A percentile compares a stretch with the other conserved stretches of the same genome.
phyloP scores from a whole-genome alignment of 1,140 invertebrate genomes.

The Hylaeus anthracinus region DNA sequence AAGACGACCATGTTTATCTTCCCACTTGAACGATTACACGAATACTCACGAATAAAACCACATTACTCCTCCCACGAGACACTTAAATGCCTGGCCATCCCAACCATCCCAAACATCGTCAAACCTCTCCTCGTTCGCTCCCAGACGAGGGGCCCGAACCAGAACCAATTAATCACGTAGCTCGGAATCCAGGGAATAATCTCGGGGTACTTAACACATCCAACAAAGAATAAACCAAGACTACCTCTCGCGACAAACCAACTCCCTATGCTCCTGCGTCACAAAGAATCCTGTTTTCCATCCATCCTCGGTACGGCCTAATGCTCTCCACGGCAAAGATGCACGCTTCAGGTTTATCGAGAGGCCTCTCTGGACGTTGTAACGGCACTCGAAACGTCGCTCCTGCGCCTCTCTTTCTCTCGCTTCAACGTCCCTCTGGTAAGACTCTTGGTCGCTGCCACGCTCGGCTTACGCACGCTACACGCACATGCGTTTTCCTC shows the following conservation, averaged over 20 bases:
- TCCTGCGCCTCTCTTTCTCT: slow-evolving; percentile 16
- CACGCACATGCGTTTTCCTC: background rate
- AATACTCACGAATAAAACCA: background rate
- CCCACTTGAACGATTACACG: background rate
- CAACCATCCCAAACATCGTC: background rate
- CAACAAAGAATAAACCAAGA: background rate
- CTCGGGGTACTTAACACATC: slow-evolving; percentile 13
- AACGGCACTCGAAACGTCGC: slow-evolving; percentile 50
- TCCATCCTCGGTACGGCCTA: slow-evolving; percentile 16
- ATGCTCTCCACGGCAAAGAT: slow-evolving; percentile 12
- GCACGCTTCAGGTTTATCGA: slow-evolving; percentile 43
- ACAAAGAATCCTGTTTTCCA: slow-evolving; percentile 36
- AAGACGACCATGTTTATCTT: background rate
- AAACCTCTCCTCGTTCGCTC: background rate
- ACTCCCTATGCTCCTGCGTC: slow-evolving; percentile 5
- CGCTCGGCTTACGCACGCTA: slow-evolving; percentile 19
- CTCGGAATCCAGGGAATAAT: background rate
- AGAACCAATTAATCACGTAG: slow-evolving; percentile 21
- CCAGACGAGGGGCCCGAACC: background rate
- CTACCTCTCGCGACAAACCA: background rate
- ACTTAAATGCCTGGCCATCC: background rate
- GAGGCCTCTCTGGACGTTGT: slow-evolving; percentile 41
- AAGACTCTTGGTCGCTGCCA: slow-evolving; percentile 27
- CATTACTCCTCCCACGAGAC: background rate
- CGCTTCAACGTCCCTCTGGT: slow-evolving; percentile 17